phyloP scores from a whole-genome alignment of 1,140 invertebrate genomes.

The Heliconius hermathena region DNA sequence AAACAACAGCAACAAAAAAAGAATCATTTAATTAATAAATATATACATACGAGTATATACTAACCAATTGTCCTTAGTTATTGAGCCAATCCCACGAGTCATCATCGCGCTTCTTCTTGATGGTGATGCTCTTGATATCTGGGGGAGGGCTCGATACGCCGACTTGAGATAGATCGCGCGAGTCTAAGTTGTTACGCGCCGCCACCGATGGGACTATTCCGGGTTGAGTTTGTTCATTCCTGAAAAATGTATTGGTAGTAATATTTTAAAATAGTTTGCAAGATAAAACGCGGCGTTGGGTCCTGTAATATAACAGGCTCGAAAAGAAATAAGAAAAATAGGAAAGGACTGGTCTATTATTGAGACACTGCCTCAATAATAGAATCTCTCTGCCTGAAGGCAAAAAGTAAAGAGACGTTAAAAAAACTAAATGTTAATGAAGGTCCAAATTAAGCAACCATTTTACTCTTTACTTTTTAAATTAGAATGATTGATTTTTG shows the following conservation, averaged over 20 bases:
- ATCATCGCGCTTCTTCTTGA: conserved; percentile 63
- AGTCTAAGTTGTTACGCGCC: conserved; percentile 65
- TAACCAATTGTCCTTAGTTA: conserved; percentile 47
- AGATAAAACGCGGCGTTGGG: neutral
- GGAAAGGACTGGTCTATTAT: too few species aligned
- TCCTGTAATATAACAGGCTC: too few species aligned
- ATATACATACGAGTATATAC: neutral
- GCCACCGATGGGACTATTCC: conserved; percentile 60
- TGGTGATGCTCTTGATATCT: conserved; percentile 62
- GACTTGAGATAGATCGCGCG: conserved; percentile 67
- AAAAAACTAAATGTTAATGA: too few species aligned
- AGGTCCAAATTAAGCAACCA: too few species aligned
- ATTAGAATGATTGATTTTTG: too few species aligned
- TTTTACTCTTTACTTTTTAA: too few species aligned
- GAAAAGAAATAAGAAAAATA: too few species aligned
- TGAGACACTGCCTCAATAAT: too few species aligned
- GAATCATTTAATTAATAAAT: neutral
- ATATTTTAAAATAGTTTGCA: neutral
- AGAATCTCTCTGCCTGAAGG: too few species aligned
- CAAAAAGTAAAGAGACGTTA: too few species aligned
- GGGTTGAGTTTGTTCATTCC: conserved; percentile 69
- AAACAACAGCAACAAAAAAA: neutral
- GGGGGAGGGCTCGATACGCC: conserved; percentile 68
- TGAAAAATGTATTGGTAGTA: conserved; percentile 26
- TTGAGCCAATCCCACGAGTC: conserved; percentile 76